Percentiles rank a stretch among this genome's conserved stretches.
Conservation (phyloP, 2,888 invertebrate genomes). For the Drosophila trichaetosa region DNA sequence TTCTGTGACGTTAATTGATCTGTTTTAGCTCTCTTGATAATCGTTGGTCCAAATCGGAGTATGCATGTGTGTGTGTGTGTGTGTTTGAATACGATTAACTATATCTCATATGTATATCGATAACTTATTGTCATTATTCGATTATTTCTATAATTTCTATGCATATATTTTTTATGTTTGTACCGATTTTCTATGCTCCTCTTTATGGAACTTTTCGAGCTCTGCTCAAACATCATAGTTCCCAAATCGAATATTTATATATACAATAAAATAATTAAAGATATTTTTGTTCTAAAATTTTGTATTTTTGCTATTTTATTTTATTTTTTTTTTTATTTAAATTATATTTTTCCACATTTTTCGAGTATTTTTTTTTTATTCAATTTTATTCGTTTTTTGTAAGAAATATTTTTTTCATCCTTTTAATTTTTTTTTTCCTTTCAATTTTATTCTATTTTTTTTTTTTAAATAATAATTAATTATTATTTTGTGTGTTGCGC, state of each 20-base stretch:
- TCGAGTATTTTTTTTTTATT: fast-evolving
- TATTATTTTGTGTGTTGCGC: constrained; percentile 52
- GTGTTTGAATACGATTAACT: background rate
- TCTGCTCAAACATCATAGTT: background rate
- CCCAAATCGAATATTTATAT: background rate
- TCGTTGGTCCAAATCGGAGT: background rate
- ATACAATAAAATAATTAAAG: no score
- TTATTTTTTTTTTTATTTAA: no score
- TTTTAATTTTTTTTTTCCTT: background rate
- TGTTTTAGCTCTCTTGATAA: background rate
- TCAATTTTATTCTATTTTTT: background rate
- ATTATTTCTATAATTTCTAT: background rate
- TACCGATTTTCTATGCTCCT: background rate
- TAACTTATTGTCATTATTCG: background rate
- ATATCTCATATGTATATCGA: background rate
- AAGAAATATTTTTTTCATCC: background rate
- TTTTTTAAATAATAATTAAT: constrained; percentile 18
- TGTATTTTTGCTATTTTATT: background rate
- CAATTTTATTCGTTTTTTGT: background rate
- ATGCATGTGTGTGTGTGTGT: background rate
- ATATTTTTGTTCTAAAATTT: background rate
- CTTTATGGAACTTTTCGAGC: background rate
- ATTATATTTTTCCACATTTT: background rate
- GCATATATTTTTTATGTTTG: background rate
- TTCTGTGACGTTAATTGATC: background rate